Evolutionary conservation across 2,797 vertebrate genomes (phyloP).

Genomic region (Xiphophorus birchmanni): DNA sequence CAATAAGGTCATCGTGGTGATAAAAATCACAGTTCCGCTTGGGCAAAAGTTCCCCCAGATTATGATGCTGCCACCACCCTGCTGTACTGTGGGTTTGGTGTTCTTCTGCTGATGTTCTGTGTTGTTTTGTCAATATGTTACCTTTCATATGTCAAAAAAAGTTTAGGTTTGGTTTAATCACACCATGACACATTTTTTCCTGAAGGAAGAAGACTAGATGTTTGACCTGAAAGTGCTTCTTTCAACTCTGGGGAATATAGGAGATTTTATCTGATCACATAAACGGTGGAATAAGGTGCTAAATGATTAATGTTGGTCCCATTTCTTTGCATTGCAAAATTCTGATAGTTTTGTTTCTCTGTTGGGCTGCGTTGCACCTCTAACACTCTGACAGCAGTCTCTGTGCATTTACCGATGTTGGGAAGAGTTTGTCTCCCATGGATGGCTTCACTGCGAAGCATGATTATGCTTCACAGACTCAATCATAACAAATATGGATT

Average conservation of each 20-base stretch:
- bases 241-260: neutral
- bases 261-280: neutral
- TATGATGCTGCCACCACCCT: neutral
- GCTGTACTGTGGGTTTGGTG: neutral
- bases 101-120: neutral
- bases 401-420: slow-evolving; percentile 52
- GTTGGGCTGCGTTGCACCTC: slow-evolving; percentile 22
- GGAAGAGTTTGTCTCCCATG: slow-evolving; percentile 39
- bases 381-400: slow-evolving; percentile 41
- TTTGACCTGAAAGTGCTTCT: neutral
- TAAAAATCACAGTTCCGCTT: neutral
- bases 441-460: slow-evolving; percentile 14
- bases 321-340: neutral
- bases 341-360: neutral
- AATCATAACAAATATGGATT: slow-evolving; percentile 66
- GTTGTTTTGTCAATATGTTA: neutral
- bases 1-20: neutral
- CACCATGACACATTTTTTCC: neutral
- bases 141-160: neutral
- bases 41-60: neutral
- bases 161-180: neutral
- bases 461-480: slow-evolving; percentile 44
- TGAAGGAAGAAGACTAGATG: neutral
- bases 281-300: neutral
- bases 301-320: neutral